Evolutionary conservation across 2,888 invertebrate genomes (phyloP), one percentile per base, ranked within the genome.

Genomic region (Elmis aenea): DNA sequence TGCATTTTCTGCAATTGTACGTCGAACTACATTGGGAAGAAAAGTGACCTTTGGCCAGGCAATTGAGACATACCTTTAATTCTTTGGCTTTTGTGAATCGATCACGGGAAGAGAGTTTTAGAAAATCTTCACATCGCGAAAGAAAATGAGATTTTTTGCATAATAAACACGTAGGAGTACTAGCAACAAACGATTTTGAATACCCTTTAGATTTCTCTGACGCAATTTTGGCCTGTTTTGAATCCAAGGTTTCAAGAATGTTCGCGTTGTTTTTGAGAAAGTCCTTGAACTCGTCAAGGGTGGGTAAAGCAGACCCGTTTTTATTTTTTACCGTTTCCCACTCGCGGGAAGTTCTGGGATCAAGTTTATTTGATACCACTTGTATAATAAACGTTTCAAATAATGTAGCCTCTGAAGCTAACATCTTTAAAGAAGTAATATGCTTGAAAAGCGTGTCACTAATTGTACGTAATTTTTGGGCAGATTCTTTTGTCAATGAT

Each of bases 81-180:
- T 11, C 21, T 8, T 13, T 20, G 3, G 12, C 29, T 8, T 29
- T 29, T 1, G 6, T 6, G 1, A 6, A 5, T 3, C 26, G 8
- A 15, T 14, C 16, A 3, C 6, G 9, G 3, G 12, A 3, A 3
- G 15, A 3, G n/a, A 33, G 20, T 10, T 14, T 13, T 8, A 3
- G 25, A 12, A 33, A 33, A 2, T 33, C 15, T 8, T 16, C 20
- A 18, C 33, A 33, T 10, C 20, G 18, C n/a, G 12, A 12, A n/a
- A 29, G 3, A 13, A 2, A 2, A 5, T 29, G 29, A 2, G 11
- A 8, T 3, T 5, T 9, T 16, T 24, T 24, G 10, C 30, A 30
- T 2, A 22, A 3, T 3, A 8, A 2, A 13, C 30, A 30, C 5
- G 22, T 2, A 8, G 3, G 2, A 1, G 2, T 30, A 3, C 2